A percentile compares a stretch with the other conserved stretches of the same genome.
Conservation (phyloP, 1,140 invertebrate genomes). For the Ctenoplectra terminalis region DNA sequence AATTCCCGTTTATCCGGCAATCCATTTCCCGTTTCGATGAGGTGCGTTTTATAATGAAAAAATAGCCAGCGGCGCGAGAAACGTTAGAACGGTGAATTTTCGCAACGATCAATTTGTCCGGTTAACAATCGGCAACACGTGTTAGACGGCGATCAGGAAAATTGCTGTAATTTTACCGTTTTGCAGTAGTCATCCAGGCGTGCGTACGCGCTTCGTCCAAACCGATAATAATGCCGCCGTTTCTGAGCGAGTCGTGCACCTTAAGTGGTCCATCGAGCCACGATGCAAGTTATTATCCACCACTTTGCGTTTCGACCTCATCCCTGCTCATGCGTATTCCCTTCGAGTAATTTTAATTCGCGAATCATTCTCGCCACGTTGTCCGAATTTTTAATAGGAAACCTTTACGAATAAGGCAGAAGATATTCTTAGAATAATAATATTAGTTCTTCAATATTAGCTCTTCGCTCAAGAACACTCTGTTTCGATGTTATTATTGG, state of each 20-base stretch:
- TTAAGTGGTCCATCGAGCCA: conserved; percentile 53
- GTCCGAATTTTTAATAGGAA: not conserved
- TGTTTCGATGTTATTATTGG: no score
- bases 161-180: conserved; percentile 67
- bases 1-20: conserved; percentile 44
- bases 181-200: conserved; percentile 63
- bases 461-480: not conserved
- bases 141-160: conserved; percentile 63
- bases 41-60: not conserved
- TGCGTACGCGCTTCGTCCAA: conserved; percentile 46
- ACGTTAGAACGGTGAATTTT: conserved; percentile 70
- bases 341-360: conserved; percentile 13
- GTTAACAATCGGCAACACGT: conserved; percentile 62
- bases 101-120: conserved; percentile 66
- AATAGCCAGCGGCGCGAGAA: conserved; percentile 32
- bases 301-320: conserved; percentile 24
- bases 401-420: not conserved
- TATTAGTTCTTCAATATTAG: not conserved
- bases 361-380: conserved; percentile 3
- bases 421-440: conserved; percentile 1
- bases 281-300: conserved; percentile 48
- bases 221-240: conserved; percentile 62
- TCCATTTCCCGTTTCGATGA: conserved; percentile 36
- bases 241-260: conserved; percentile 24
- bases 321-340: conserved; percentile 2